Percentiles rank a stretch among this genome's conserved stretches.
Conservation (phyloP, 2,888 invertebrate genomes). For the Tenodera sinensis region DNA sequence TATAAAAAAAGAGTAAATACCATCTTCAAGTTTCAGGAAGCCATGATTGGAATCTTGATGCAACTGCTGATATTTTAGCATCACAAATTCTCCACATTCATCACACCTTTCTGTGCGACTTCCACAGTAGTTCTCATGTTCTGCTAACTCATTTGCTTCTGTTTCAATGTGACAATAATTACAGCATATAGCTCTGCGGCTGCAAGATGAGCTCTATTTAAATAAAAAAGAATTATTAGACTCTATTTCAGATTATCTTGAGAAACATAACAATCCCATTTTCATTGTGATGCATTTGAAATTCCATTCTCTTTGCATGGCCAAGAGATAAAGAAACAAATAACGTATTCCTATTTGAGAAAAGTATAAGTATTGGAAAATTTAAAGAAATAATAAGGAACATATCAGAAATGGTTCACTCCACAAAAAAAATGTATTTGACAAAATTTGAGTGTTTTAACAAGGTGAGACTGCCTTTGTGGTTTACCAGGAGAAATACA, state of each 20-base stretch:
- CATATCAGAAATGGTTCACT: too few relatives aligned
- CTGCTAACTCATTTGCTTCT: constrained; percentile 55
- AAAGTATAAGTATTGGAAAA: too few relatives aligned
- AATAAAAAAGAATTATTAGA: not conserved
- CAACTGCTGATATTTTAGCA: constrained; percentile 63
- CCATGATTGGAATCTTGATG: constrained; percentile 65
- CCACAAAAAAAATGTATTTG: too few relatives aligned
- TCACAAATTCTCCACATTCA: constrained; percentile 64
- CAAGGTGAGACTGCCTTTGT: too few relatives aligned
- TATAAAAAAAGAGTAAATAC: constrained; percentile 39
- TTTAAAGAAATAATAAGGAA: too few relatives aligned
- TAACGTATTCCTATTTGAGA: too few relatives aligned
- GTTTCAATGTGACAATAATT: constrained; percentile 64
- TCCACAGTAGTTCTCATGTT: constrained; percentile 68
- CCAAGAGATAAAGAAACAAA: too few relatives aligned
- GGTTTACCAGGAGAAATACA: too few relatives aligned
- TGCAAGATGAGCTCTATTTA: constrained; percentile 39
- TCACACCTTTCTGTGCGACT: constrained; percentile 65
- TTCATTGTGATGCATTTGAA: too few relatives aligned
- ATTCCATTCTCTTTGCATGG: too few relatives aligned
- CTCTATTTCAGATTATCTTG: not conserved
- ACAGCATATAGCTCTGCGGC: constrained; percentile 44
- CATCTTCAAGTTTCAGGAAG: constrained; percentile 58
- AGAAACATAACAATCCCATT: not conserved
- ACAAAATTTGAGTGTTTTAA: too few relatives aligned